A percentile compares a stretch with the other conserved stretches of the same genome.
phyloP scores from a whole-genome alignment of 1,140 invertebrate species.

The Halyomorpha halys region DNA sequence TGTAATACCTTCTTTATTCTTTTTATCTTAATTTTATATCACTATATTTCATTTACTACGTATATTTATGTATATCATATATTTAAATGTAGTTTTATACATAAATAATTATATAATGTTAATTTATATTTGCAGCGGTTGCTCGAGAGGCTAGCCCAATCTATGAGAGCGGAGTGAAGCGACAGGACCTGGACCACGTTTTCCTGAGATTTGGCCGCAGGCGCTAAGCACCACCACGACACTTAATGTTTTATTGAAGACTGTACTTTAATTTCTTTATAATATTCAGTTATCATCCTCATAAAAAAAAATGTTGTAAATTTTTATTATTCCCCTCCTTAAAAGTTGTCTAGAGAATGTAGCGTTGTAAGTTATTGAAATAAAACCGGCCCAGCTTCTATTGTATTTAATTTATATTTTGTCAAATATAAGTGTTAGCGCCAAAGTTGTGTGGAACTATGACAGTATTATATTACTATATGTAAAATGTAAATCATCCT shows the following conservation, averaged over 20 bases:
- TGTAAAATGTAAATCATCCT: slow-evolving; percentile 23
- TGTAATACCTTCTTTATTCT: too few relatives aligned
- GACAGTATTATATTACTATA: slow-evolving; percentile 13
- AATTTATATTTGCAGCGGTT: slow-evolving; percentile 23
- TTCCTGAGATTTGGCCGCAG: slow-evolving; percentile 67
- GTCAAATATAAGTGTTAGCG: background rate
- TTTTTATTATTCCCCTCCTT: slow-evolving; percentile 3
- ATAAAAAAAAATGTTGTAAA: background rate
- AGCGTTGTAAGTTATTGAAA: background rate
- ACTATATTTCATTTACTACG: too few relatives aligned
- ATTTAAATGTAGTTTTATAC: too few relatives aligned
- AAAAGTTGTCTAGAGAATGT: background rate
- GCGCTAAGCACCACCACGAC: slow-evolving; percentile 36
- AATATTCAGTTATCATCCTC: background rate
- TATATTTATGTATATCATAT: too few relatives aligned
- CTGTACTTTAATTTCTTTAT: slow-evolving; percentile 22
- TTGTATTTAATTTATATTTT: slow-evolving; percentile 11
- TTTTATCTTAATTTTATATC: too few relatives aligned
- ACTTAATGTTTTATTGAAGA: slow-evolving; percentile 17
- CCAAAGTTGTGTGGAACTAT: background rate
- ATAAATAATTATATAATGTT: too few relatives aligned
- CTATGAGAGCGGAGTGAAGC: slow-evolving; percentile 51
- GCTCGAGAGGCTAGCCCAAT: slow-evolving; percentile 27
- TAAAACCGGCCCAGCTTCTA: background rate
- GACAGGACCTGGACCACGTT: slow-evolving; percentile 70